Percentiles rank a stretch among this genome's conserved stretches.
Conservation (phyloP, 2,797 vertebrate genomes). For the Pseudochromis fuscus region DNA sequence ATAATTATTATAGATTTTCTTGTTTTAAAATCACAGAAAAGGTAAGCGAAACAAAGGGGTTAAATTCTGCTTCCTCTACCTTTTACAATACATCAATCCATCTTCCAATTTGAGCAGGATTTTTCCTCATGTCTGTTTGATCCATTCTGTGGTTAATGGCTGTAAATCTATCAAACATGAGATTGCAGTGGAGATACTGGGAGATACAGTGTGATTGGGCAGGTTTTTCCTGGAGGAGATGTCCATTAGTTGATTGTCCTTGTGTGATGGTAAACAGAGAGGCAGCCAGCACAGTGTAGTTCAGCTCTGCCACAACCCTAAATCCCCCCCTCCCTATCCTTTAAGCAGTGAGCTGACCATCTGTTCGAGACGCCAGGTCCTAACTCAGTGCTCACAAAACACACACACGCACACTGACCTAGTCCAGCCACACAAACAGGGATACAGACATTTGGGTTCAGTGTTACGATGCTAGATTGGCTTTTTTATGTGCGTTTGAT, state of each 20-base stretch:
- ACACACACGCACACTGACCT: constrained; percentile 10
- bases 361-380: constrained; percentile 69
- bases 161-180: constrained; percentile 1
- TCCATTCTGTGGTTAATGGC: background rate
- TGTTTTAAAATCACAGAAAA: too few relatives aligned
- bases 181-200: background rate
- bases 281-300: constrained; percentile 38
- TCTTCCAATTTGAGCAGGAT: constrained; percentile 8
- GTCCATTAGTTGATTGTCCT: constrained; percentile 53
- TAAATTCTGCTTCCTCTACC: too few relatives aligned
- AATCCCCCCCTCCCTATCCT: constrained; percentile 63
- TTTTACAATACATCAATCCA: constrained; percentile 30
- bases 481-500: background rate
- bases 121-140: constrained; percentile 18
- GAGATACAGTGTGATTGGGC: constrained; percentile 5
- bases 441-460: constrained; percentile 14
- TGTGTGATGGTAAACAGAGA: constrained; percentile 57
- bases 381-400: constrained; percentile 33
- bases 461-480: background rate
- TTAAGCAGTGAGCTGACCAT: constrained; percentile 81
- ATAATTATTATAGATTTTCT: too few relatives aligned
- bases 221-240: constrained; percentile 15
- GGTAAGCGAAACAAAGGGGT: too few relatives aligned
- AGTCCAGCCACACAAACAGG: constrained; percentile 12
- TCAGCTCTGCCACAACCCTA: constrained; percentile 53